Evolutionary conservation across 2,113 vertebrate species (phyloP), one percentile per base, ranked within the genome.

Genomic region (Alectura lathami): DNA sequence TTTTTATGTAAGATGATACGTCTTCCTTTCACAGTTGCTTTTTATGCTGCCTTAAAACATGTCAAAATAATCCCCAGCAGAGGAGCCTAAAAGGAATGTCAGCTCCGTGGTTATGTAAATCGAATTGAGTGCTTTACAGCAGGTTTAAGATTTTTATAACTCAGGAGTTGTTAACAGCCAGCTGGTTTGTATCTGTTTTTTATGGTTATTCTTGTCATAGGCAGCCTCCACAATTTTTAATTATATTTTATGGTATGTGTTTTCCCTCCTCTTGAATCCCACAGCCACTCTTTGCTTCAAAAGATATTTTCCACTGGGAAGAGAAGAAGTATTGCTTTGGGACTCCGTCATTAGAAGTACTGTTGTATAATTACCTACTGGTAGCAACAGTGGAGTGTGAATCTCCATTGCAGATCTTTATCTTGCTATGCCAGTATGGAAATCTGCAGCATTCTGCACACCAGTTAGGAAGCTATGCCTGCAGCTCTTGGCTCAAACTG

Each of bases 91-190:
- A 97, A 98, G 97, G 97, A 98, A 98, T 97, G 97, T 98, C 97
- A 97, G 96, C 97, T 98, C 96, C 97, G 98, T 98, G 98, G 97
- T 98, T 98, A 98, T 98, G 98, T 98, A 98, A 98, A 98, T 98
- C 86, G 98, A 98, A 98, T 97, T 97, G 98, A 98, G 97, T 98
- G 97, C 97, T 98, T 98, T 98, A 98, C 97, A 97, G 98, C 98
- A 98, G 98, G 98, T 98, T 98, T 98, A 98, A 98, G 98, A 98
- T 98, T 98, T 98, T 98, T 98, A 98, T 98, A 98, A 98, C 98
- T 98, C 98, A 97, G 97, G 97, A 98, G 98, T 98, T 98, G 98
- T 98, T 98, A 98, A 98, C 97, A 98, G 98, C 98, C 98, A 98
- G 98, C 98, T 98, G 98, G 98, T 98, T 98, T 98, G 98, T 98